These are phyloP conservation scores for Eutolmus rufibarbis DNA, from an alignment of 2,888 invertebrate species.

Conservation along the genomic window DNA sequence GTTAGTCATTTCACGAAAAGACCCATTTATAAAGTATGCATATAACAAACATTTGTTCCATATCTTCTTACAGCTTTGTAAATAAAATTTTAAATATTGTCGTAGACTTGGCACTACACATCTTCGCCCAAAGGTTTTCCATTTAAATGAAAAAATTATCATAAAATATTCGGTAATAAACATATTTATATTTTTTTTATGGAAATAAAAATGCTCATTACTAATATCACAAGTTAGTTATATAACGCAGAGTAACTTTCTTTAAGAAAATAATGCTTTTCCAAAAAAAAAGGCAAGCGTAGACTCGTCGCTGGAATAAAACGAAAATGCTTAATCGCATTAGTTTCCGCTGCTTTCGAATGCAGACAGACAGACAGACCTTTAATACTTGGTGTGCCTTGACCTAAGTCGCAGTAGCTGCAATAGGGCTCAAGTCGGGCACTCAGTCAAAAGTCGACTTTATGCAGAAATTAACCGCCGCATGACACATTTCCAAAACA, in stretches of 20 bases:
- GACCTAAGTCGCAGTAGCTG: not conserved
- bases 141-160: not conserved
- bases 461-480: not conserved
- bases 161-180: not conserved
- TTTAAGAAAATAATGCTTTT: not conserved
- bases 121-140: not conserved
- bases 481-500: slow-evolving; percentile 17
- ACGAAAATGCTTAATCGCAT: not conserved
- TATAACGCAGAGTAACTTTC: not conserved
- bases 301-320: not conserved
- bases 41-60: too few relatives aligned
- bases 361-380: not conserved
- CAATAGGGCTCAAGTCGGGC: not conserved
- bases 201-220: not conserved
- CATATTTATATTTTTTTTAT: not conserved
- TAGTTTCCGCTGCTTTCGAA: not conserved
- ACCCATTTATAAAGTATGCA: too few relatives aligned
- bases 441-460: not conserved
- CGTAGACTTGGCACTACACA: not conserved
- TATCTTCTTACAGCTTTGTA: too few relatives aligned
- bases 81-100: too few relatives aligned
- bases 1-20: too few relatives aligned
- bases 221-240: not conserved
- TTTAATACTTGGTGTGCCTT: not conserved
- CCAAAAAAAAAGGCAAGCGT: not conserved